Percentiles rank a stretch among this genome's conserved stretches.
These are phyloP conservation scores for Lytechinus pictus DNA, from an alignment of 35 echinoderm and acorn worm species.

Conservation along the genomic window DNA sequence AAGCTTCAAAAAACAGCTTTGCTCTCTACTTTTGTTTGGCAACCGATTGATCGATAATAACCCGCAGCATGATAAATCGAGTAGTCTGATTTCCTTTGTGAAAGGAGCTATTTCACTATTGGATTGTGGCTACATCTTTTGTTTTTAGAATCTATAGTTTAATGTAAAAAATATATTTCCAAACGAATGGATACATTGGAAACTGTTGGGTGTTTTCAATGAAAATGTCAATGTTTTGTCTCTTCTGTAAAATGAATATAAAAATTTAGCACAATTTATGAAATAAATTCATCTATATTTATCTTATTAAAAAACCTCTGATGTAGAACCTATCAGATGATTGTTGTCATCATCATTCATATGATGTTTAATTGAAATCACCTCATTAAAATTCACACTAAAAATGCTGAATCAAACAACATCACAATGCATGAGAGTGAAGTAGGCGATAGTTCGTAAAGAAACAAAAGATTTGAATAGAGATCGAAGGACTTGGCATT, in stretches of 20 bases:
- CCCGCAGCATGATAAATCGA: background rate
- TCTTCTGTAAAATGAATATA: background rate
- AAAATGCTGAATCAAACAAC: no score
- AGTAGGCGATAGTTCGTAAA: background rate
- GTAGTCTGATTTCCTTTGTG: background rate
- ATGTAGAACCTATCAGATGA: no score
- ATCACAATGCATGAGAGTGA: background rate
- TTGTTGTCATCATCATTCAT: no score
- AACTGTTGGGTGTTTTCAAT: background rate
- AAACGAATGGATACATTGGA: background rate
- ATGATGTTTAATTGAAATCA: no score
- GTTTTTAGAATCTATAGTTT: background rate
- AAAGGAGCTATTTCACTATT: background rate
- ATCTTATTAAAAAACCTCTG: no score
- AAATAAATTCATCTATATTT: no score
- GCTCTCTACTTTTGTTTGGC: background rate
- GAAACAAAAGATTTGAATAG: background rate
- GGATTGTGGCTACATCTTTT: no score
- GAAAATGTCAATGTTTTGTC: background rate
- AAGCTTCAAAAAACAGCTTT: background rate
- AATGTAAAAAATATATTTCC: background rate
- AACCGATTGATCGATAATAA: slow-evolving; percentile 9
- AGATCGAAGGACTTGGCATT: background rate
- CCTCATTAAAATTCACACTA: no score
- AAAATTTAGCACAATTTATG: no score